Evolutionary conservation across 2,888 invertebrate species (phyloP).

Genomic region (Entomobrya proxima): DNA sequence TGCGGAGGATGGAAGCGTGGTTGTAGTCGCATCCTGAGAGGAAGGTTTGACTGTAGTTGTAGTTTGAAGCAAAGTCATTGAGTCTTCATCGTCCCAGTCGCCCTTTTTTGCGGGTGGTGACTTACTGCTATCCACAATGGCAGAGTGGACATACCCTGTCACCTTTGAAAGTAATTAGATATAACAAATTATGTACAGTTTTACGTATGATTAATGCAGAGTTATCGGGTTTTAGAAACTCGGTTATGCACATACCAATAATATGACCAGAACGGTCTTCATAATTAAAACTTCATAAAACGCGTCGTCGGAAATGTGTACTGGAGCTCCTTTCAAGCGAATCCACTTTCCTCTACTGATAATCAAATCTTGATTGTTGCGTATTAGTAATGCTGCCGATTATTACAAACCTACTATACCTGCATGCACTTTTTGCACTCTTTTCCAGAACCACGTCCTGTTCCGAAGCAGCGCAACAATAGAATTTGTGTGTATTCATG

Average conservation of each 20-base stretch:
- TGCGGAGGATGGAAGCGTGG: neutral
- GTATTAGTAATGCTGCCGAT: neutral
- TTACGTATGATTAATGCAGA: neutral
- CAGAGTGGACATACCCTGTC: conserved; percentile 28
- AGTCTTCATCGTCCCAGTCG: conserved; percentile 52
- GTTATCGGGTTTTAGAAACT: neutral
- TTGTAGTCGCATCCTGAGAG: neutral
- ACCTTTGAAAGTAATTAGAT: neutral
- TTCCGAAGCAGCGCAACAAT: too few relatives aligned
- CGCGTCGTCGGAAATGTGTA: neutral
- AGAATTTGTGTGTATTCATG: too few relatives aligned
- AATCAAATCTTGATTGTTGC: neutral
- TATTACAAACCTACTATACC: neutral
- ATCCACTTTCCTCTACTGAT: conserved; percentile 2
- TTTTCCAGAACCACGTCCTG: neutral
- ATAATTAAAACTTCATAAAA: neutral
- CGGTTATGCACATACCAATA: neutral
- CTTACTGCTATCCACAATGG: conserved; percentile 26
- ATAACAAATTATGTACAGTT: neutral
- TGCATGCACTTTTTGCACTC: neutral
- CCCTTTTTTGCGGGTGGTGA: neutral
- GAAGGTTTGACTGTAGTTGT: neutral
- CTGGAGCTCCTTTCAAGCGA: neutral
- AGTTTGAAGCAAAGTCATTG: conserved; percentile 20
- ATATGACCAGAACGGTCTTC: neutral